phyloP scores from a whole-genome alignment of 2,888 invertebrate genomes.

The Stenolophus ochropezus region DNA sequence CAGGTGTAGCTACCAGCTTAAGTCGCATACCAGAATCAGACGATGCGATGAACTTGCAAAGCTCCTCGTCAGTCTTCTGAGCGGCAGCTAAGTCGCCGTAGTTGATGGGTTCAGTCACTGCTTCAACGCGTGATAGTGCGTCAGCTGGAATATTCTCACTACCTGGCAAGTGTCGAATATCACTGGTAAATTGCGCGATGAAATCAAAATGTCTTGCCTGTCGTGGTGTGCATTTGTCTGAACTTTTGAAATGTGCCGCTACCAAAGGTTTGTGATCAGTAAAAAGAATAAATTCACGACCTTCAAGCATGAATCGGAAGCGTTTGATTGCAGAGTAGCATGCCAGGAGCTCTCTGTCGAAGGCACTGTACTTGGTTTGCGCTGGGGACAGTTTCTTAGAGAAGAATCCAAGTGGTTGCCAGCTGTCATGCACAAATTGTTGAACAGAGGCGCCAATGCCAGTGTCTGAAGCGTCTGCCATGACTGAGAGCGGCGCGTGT shows the following conservation, averaged over 20 bases:
- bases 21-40: background rate
- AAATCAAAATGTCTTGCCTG: slow-evolving; percentile 68
- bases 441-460: too few relatives aligned
- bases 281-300: slow-evolving; percentile 49
- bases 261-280: slow-evolving; percentile 69
- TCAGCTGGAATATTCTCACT: slow-evolving; percentile 69
- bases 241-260: slow-evolving; percentile 66
- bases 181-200: slow-evolving; percentile 68
- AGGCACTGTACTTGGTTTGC: too few relatives aligned
- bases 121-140: slow-evolving; percentile 65
- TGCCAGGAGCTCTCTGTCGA: too few relatives aligned
- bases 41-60: too few relatives aligned
- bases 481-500: too few relatives aligned
- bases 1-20: background rate
- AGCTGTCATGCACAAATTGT: too few relatives aligned
- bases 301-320: slow-evolving; percentile 68
- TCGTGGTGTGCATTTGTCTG: slow-evolving; percentile 66
- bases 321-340: slow-evolving; percentile 66
- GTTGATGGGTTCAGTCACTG: slow-evolving; percentile 57
- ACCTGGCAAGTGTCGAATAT: slow-evolving; percentile 67
- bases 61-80: slow-evolving; percentile 66
- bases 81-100: slow-evolving; percentile 56
- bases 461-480: too few relatives aligned
- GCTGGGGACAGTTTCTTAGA: too few relatives aligned
- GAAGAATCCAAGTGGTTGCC: too few relatives aligned